Conservation (phyloP, 2,113 vertebrate species). For the Chrysochloris asiatica region DNA sequence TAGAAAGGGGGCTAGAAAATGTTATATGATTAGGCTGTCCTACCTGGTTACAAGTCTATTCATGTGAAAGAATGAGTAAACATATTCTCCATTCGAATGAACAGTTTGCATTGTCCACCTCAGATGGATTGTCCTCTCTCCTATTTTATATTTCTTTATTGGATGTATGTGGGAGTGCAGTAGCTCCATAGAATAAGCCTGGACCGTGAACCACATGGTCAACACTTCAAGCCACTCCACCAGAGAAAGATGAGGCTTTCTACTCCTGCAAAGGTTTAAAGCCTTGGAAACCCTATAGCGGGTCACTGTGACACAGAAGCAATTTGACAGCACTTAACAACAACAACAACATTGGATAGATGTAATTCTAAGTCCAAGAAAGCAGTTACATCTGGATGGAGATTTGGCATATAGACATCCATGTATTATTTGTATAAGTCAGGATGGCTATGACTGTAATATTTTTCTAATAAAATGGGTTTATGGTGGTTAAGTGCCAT, state of each 20-base stretch:
- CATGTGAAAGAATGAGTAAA: conserved; percentile 4
- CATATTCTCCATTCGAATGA: background rate
- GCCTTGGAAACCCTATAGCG: too few species aligned
- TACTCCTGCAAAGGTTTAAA: too few species aligned
- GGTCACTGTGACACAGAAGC: too few species aligned
- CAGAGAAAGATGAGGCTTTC: too few species aligned
- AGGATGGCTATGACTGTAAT: background rate
- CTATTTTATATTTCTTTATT: conserved; percentile 9
- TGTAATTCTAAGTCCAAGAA: background rate
- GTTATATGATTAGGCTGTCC: background rate
- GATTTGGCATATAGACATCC: background rate
- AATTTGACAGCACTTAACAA: too few species aligned
- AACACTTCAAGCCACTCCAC: too few species aligned
- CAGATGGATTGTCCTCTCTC: background rate
- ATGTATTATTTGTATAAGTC: conserved; percentile 48
- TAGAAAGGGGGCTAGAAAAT: conserved; percentile 30
- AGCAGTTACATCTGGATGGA: background rate
- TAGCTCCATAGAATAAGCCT: too few species aligned
- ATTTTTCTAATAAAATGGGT: conserved; percentile 38
- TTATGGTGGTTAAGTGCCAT: background rate
- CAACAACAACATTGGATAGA: too few species aligned
- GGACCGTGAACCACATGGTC: too few species aligned
- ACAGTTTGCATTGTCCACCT: background rate
- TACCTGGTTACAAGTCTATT: background rate
- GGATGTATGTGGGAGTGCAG: too few species aligned